Conservation (phyloP, 1,140 invertebrate species). For the honey bee (Apis mellifera) region DNA sequence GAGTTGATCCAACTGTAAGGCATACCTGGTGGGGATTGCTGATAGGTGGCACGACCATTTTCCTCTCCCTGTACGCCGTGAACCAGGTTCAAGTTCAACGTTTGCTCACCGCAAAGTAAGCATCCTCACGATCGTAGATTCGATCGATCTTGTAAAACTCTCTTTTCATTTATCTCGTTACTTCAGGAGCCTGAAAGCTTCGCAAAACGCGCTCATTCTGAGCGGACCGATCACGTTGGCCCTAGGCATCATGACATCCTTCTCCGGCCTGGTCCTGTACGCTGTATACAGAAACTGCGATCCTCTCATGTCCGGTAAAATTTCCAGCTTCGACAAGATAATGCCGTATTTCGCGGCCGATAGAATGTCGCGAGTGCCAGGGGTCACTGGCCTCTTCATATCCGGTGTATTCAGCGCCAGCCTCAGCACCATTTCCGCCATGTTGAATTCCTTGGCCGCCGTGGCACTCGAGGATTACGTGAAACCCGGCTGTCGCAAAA, state of each 20-base stretch:
- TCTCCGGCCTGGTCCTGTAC: conserved; percentile 90
- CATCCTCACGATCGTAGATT: neutral
- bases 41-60: conserved; percentile 88
- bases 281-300: conserved; percentile 89
- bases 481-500: conserved; percentile 75
- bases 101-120: conserved; percentile 76
- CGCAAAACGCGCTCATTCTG: conserved; percentile 84
- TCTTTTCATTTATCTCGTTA: neutral
- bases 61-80: conserved; percentile 89
- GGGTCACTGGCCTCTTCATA: conserved; percentile 84
- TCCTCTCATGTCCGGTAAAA: conserved; percentile 84
- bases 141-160: neutral
- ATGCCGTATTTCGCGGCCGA: conserved; percentile 87
- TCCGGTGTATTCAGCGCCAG: conserved; percentile 87
- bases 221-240: conserved; percentile 85
- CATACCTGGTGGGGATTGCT: conserved; percentile 89
- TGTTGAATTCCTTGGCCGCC: conserved; percentile 92
- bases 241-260: conserved; percentile 85
- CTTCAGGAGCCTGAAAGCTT: conserved; percentile 81
- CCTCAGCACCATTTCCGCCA: conserved; percentile 92
- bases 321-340: conserved; percentile 76
- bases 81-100: conserved; percentile 86
- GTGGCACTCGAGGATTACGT: conserved; percentile 93
- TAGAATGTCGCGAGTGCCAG: conserved; percentile 85
- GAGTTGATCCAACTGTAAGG: conserved; percentile 86